Evolutionary conservation across 2,888 invertebrate genomes (phyloP).

Genomic region (Drosophila phalerata): DNA sequence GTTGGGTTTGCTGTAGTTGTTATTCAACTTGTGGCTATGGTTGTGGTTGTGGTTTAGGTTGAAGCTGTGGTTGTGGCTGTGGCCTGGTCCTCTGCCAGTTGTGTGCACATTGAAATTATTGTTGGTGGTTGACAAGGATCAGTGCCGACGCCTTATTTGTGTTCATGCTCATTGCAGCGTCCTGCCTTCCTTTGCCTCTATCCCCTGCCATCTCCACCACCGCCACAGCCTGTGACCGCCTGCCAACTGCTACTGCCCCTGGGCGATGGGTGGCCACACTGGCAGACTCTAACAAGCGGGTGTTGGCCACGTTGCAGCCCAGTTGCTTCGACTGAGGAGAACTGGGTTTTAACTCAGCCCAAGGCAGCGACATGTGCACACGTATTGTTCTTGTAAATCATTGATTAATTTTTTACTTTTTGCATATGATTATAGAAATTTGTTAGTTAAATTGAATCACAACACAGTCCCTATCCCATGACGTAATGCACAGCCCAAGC

Average conservation of each 20-base stretch:
- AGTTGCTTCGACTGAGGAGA: slow-evolving; percentile 28
- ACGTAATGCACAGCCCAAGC: slow-evolving; percentile 9
- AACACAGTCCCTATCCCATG: slow-evolving; percentile 26
- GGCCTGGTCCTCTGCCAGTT: slow-evolving; percentile 39
- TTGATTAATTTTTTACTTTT: slow-evolving; percentile 82
- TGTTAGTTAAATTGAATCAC: slow-evolving; percentile 39
- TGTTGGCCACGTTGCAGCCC: slow-evolving; percentile 62
- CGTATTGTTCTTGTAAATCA: slow-evolving; percentile 83
- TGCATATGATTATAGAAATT: slow-evolving; percentile 78
- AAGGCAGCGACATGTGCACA: slow-evolving; percentile 70
- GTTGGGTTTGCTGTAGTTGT: slow-evolving; percentile 21
- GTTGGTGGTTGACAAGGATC: slow-evolving; percentile 83
- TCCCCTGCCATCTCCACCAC: slow-evolving; percentile 1
- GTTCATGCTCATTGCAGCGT: slow-evolving; percentile 71
- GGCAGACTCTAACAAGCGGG: slow-evolving; percentile 70
- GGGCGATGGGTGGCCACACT: slow-evolving; percentile 64
- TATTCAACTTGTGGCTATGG: slow-evolving; percentile 8
- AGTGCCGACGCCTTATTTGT: slow-evolving; percentile 82
- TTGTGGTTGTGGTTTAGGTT: slow-evolving; percentile 16
- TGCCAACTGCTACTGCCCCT: slow-evolving; percentile 51
- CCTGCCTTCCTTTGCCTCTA: slow-evolving; percentile 2
- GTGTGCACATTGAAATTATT: slow-evolving; percentile 68
- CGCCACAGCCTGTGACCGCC: slow-evolving; percentile 20
- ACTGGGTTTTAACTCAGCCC: slow-evolving; percentile 37
- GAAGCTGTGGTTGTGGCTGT: neutral